These are phyloP conservation scores for Mormyrops boulengeri DNA, from an alignment of 2,797 vertebrate genomes.

Conservation along the genomic window DNA sequence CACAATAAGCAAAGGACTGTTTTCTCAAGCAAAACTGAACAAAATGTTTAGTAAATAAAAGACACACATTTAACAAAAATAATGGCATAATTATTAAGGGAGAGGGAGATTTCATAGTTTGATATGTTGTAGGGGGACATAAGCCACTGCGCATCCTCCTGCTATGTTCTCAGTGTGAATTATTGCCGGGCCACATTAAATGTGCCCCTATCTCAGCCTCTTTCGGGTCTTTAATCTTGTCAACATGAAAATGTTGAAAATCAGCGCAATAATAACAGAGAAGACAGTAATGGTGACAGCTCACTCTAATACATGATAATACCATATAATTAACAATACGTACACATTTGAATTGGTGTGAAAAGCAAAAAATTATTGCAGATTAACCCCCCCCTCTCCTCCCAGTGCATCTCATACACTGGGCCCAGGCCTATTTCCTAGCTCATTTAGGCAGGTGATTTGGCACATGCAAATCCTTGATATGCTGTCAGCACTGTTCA, in stretches of 20 bases:
- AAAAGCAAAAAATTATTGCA: neutral
- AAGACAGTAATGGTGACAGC: neutral
- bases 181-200: neutral
- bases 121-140: neutral
- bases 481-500: conserved; percentile 14
- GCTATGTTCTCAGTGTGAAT: neutral
- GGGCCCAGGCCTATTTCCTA: neutral
- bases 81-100: neutral
- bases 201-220: neutral
- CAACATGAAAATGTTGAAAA: neutral
- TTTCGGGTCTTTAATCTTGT: neutral
- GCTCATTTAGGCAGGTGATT: neutral
- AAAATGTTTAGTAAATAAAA: neutral
- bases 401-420: neutral
- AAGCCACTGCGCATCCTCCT: neutral
- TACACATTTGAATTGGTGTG: neutral
- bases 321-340: neutral
- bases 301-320: neutral
- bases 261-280: neutral
- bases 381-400: neutral
- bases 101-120: neutral
- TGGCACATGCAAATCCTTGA: neutral
- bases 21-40: neutral
- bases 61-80: neutral
- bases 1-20: neutral